phyloP scores from a whole-genome alignment of 2,797 vertebrate genomes.

The Lemur catta region DNA sequence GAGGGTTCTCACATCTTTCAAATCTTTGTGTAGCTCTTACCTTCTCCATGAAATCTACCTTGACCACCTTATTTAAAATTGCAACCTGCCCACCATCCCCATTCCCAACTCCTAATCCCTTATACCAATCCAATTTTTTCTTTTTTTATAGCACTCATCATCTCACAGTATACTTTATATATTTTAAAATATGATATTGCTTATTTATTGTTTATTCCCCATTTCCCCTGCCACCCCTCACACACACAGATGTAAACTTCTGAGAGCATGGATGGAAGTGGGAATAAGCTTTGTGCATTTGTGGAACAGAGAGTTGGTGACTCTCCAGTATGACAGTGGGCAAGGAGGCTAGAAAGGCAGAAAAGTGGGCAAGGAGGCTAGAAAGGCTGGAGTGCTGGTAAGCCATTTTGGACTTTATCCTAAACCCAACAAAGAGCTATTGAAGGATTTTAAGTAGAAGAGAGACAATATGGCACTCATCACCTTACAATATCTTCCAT shows the following conservation, averaged over 20 bases:
- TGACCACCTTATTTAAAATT: constrained; percentile 18
- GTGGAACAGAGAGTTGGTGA: neutral
- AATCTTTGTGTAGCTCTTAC: neutral
- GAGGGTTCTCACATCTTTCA: neutral
- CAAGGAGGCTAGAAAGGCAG: neutral
- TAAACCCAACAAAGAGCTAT: neutral
- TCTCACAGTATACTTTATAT: neutral
- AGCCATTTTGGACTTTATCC: constrained; percentile 16
- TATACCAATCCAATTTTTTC: neutral
- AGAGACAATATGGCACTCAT: neutral
- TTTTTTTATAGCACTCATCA: neutral
- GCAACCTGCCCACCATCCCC: neutral
- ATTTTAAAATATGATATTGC: neutral
- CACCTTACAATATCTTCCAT: neutral
- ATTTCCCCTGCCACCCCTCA: neutral
- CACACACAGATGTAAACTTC: neutral
- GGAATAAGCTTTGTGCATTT: neutral
- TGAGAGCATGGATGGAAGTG: neutral
- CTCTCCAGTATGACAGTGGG: neutral
- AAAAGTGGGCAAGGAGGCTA: neutral
- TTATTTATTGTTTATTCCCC: neutral
- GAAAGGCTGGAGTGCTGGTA: neutral
- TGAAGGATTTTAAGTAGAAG: neutral
- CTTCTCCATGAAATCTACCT: neutral
- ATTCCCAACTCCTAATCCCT: neutral